Evolutionary conservation across 2,888 invertebrate genomes (phyloP), one percentile per base, ranked within the genome.

Genomic region (Trichopria drosophilae): DNA sequence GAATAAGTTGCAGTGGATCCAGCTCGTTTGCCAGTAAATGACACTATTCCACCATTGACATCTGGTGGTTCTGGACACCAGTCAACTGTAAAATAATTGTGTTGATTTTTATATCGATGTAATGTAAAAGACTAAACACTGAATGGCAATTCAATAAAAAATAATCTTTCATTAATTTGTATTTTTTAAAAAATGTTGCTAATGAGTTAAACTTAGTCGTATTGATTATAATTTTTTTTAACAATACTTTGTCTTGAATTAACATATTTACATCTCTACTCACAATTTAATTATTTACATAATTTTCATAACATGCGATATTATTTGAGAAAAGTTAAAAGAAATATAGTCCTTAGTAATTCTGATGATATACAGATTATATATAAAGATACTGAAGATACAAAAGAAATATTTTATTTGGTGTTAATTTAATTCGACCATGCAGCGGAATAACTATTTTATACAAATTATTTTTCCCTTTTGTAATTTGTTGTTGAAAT

Each of bases 11-110:
- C 90, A 0, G 86, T 83, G 1, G 90, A 89, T 3, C 91, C 91
- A 3, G 88, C 87, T 54, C 88, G 83, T 60, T 85, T 85, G 2
- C 92, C 90, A 1, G 82, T 82, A 6, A 84, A 82, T 1, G 79
- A 75, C 0, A 92, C 87, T 0, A 83, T 76, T 2, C 90, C 91
- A 0, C 93, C 93, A 6, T 84, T 79, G 2, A 92, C 86, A 23
- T 81, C 80, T 1, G 87, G 87, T 0, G 93, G 91, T 56, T 89
- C 88, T 0, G 90, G 88, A 71, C 93, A 93, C 92, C 93, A 87
- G 76, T 91, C 86, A 69, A 88, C 73, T 79, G 58, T 28, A 63
- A 62, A 54, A 20, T 12, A 34, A 24, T 12, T 42, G 44, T 16
- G 7, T 12, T 24, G 20, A 41, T 31, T 34, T 22, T n/a, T 41